Evolutionary conservation across 2,113 vertebrate genomes (phyloP), one percentile per base, ranked within the genome.

Genomic region (Catharus fuscescens): DNA sequence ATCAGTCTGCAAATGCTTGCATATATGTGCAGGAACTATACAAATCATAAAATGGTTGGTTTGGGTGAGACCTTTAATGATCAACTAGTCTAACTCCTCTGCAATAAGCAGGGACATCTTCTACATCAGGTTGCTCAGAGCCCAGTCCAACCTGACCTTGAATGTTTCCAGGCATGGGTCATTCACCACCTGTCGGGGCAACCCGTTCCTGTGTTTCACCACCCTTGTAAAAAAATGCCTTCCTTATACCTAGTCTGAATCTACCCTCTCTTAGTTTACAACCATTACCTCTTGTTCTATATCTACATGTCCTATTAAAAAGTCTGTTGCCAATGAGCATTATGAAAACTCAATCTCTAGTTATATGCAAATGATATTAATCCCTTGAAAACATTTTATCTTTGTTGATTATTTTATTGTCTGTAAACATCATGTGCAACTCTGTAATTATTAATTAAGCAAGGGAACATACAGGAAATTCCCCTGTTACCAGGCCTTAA

Each of bases 401-500:
- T 95, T 92, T 91, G 52, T 38, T 65, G 74, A 94, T 71, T 95
- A 44, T 90, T 97, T 98, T 96, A 97, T 93, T 93, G 69, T 70
- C 88, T 96, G 82, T 57, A 98, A 98, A 98, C 80, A 97, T 67
- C 34, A 74, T 50, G 29, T 2, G 6, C 21, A 74, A 80, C 3
- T 20, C 40, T 56, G 47, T 44, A 70, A 95, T 96, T 91, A 94
- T 83, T 87, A 93, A 52, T 95, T 96, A 95, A 95, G 92, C 56
- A 71, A 59, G 45, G 23, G 47, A 97, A 89, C 76, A 88, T 42
- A 89, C 21, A 91, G 54, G 77, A 94, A 92, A 96, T 98, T 96
- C 70, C 79, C 31, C 69, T 88, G 96, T 98, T 93, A 93, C 98
- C 47, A 86, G 80, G 94, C 26, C 12, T 89, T 95, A 97, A 53